These are phyloP conservation scores for Orestias chungarensis DNA, from an alignment of 2,797 vertebrate species.

Conservation along the genomic window DNA sequence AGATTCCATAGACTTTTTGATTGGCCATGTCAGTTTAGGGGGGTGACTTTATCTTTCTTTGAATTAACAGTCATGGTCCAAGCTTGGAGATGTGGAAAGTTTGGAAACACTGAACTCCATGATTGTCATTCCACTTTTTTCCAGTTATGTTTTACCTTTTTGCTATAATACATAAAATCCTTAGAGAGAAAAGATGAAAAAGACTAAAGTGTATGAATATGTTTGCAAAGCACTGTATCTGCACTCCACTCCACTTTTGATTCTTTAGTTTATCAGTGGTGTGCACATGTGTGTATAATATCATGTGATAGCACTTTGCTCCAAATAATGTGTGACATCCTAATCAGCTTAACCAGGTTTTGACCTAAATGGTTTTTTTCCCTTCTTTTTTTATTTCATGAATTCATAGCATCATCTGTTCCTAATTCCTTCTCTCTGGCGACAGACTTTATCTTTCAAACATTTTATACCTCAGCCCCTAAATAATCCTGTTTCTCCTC, in stretches of 20 bases:
- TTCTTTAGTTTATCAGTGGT: conserved; percentile 31
- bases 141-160: not conserved
- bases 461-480: conserved; percentile 23
- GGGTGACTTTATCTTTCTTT: not conserved
- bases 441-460: conserved; percentile 22
- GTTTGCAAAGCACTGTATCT: not conserved
- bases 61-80: not conserved
- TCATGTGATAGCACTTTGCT: conserved; percentile 33
- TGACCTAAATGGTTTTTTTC: conserved; percentile 44
- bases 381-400: conserved; percentile 29
- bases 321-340: conserved; percentile 41
- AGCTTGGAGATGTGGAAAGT: not conserved
- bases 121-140: not conserved
- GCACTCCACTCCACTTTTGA: conserved; percentile 5
- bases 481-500: conserved; percentile 8
- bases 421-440: conserved; percentile 20
- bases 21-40: not conserved
- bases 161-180: not conserved
- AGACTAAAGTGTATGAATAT: not conserved
- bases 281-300: conserved; percentile 7
- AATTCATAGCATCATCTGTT: conserved; percentile 54
- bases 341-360: conserved; percentile 50
- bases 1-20: not conserved
- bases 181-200: not conserved
- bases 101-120: not conserved